Evolutionary conservation across 2,888 invertebrate species (phyloP).

Genomic region (Drosophila mettleri): DNA sequence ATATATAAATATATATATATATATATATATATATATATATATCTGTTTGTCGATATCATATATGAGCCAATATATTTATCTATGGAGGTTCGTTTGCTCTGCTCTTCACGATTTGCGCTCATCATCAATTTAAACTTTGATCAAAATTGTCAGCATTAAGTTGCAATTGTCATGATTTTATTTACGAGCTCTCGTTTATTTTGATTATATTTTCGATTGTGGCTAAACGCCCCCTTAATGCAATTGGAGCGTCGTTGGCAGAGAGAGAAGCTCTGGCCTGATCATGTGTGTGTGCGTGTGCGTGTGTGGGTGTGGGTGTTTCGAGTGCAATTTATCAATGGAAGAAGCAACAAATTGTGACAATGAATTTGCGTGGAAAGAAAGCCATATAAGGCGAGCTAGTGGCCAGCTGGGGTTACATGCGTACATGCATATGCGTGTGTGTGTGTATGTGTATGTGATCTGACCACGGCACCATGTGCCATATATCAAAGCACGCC

Average conservation of each 20-base stretch:
- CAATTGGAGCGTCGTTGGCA: constrained; percentile 34
- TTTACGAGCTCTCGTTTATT: constrained; percentile 1
- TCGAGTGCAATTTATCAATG: constrained; percentile 44
- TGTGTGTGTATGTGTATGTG: not conserved
- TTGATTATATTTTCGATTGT: not conserved
- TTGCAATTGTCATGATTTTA: constrained; percentile 30
- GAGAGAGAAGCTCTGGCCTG: not conserved
- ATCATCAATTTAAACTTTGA: constrained; percentile 25
- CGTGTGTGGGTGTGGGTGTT: constrained; percentile 23
- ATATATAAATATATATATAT: not conserved
- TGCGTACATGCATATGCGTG: not conserved
- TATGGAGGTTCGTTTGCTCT: too few species aligned
- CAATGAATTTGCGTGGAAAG: constrained; percentile 49
- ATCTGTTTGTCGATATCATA: not conserved
- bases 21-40: not conserved
- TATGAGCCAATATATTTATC: too few species aligned
- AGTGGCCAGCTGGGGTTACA: constrained; percentile 2
- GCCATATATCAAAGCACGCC: constrained; percentile 61
- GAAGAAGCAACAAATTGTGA: constrained; percentile 29
- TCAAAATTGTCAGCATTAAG: constrained; percentile 27
- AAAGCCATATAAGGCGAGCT: constrained; percentile 54
- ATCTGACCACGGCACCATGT: constrained; percentile 38
- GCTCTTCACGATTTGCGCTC: not conserved
- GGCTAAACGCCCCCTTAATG: constrained; percentile 40
- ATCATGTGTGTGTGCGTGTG: constrained; percentile 33